These are phyloP conservation scores for Ennomos erosarius DNA, from an alignment of 2,888 invertebrate species.

Conservation along the genomic window DNA sequence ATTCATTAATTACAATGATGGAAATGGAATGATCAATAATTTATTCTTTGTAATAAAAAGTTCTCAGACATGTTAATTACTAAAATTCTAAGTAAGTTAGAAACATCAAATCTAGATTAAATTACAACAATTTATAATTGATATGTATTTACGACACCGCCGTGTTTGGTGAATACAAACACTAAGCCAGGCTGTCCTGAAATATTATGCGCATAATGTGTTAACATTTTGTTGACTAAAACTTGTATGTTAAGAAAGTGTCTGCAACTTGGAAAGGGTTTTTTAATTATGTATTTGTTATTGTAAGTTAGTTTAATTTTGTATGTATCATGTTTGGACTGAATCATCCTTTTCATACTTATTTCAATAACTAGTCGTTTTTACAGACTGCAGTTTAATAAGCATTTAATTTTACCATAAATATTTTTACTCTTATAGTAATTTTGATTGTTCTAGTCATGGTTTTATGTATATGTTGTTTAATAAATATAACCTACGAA, in stretches of 20 bases:
- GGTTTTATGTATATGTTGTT: conserved; percentile 21
- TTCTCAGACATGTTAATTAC: conserved; percentile 20
- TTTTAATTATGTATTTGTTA: not conserved
- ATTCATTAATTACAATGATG: no score
- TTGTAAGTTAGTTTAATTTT: conserved; percentile 2
- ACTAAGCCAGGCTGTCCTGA: not conserved
- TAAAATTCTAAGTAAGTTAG: conserved; percentile 3
- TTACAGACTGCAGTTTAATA: conserved; percentile 20
- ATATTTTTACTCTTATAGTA: conserved; percentile 13
- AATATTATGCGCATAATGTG: conserved; percentile 3
- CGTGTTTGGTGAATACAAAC: conserved; percentile 10
- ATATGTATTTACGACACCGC: conserved; percentile 1
- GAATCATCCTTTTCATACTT: conserved; percentile 12
- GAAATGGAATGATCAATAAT: not conserved
- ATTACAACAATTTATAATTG: not conserved
- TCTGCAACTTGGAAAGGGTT: conserved; percentile 2
- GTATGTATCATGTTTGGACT: not conserved
- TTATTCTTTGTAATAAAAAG: conserved; percentile 6
- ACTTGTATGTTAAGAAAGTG: conserved; percentile 6
- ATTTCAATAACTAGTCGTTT: conserved; percentile 19
- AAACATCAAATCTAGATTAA: conserved; percentile 4
- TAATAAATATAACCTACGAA: conserved; percentile 15
- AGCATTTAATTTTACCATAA: conserved; percentile 21
- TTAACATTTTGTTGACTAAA: not conserved
- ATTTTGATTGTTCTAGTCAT: conserved; percentile 33